phyloP scores from a whole-genome alignment of 23 tunicate species.

The Phallusia fumigata region DNA sequence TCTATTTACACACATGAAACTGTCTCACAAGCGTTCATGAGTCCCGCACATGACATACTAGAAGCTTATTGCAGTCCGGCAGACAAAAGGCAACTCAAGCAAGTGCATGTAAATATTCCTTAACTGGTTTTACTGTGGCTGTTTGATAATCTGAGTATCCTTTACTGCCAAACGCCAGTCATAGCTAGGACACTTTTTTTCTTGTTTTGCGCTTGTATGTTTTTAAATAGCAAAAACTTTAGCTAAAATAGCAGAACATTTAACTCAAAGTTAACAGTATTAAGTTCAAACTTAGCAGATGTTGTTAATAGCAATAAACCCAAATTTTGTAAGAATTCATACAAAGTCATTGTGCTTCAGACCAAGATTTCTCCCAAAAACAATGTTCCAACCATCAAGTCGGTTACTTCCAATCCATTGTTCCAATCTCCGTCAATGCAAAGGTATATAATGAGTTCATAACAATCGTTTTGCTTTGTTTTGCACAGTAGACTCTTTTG shows the following conservation, averaged over 20 bases:
- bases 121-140: no score
- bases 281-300: no score
- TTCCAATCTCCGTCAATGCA: constrained; percentile 1
- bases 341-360: not conserved
- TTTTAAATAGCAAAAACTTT: no score
- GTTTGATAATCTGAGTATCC: no score
- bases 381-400: not conserved
- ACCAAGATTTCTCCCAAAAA: not conserved
- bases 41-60: constrained; percentile 25
- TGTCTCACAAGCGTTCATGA: not conserved
- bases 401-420: constrained; percentile 23
- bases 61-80: constrained; percentile 46
- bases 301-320: no score
- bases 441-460: not conserved
- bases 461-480: not conserved
- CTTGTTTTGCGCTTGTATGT: no score
- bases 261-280: no score
- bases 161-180: no score
- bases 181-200: no score
- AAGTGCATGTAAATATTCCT: not conserved
- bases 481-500: not conserved
- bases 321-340: not conserved
- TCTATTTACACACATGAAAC: not conserved
- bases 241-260: no score
- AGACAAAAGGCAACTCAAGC: constrained; percentile 25